Base-by-base conservation (phyloP, 2,113 vertebrate species). In the Eira barbara region DNA sequence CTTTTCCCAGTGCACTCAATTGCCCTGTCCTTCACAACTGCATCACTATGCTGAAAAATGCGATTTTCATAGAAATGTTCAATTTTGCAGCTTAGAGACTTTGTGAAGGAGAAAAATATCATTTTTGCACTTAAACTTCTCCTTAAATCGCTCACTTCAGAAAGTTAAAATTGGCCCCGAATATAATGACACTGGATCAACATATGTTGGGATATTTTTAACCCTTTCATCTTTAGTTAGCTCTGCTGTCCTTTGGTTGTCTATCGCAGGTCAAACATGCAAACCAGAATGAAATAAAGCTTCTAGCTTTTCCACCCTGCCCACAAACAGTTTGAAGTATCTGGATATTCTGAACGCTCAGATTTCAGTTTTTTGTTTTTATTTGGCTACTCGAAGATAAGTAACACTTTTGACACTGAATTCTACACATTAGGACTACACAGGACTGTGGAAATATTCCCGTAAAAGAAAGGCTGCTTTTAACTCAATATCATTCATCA, bases 61-160 rank as follows among this genome's bases (percentile, higher is more conserved):
- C 90, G 92, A 97, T 97, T 98, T 97, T 97, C 97, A 96, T 89
- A 97, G 76, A 98, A 98, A 91, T 89, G 94, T 93, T 95, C 90
- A 97, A 95, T 93, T 98, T 96, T 96, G 29, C 71, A 94, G 92
- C 94, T 96, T 97, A 90, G 74, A 98, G 63, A 95, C 52, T 92
- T 95, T 95, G 63, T 90, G 80, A 94, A 97, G 76, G 49, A 9
- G 55, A 39, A 90, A 96, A 93, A 63, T 85, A 94, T 85, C 49
- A 85, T 81, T 97, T 96, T 88, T 74, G 91, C 84, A 91, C 80
- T 90, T 97, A 92, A 90, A 97, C 34, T 97, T 21, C 25, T 88
- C 69, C 39, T 95, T 36, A 97, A 92, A 96, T 97, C 73, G n/a
- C n/a, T 91, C 81, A 93, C 87, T 91, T 97, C 83, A 97, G 42